A percentile compares a stretch with the other conserved stretches of the same genome.
phyloP scores from a whole-genome alignment of 2,888 invertebrate species.

The Zygogramma bicolorata region DNA sequence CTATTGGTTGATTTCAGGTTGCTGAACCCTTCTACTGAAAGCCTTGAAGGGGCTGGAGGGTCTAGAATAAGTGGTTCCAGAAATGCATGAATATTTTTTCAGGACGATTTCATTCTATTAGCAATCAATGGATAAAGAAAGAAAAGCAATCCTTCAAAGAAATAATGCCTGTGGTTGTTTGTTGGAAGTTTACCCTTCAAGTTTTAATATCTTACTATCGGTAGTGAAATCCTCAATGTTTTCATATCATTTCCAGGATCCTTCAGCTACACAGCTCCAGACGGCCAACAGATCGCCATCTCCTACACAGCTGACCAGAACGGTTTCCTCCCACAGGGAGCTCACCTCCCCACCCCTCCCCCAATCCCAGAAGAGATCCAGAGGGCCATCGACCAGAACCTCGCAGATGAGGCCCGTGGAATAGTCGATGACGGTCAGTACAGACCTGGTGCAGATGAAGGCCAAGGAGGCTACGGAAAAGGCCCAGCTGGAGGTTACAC shows the following conservation, averaged over 20 bases:
- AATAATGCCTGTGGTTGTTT: no score
- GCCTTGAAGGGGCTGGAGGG: no score
- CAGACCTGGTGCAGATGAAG: conserved; percentile 49
- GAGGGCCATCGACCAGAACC: conserved; percentile 58
- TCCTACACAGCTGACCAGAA: conserved; percentile 72
- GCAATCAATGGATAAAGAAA: no score
- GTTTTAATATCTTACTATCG: no score
- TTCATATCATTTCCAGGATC: conserved; percentile 46
- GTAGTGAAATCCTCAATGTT: background rate
- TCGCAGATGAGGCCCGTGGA: conserved; percentile 56
- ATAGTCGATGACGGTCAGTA: conserved; percentile 56
- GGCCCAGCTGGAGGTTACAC: conserved; percentile 34
- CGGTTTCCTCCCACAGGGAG: conserved; percentile 70
- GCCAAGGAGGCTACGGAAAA: conserved; percentile 22
- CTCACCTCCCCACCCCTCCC: conserved; percentile 72
- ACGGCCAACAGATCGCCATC: conserved; percentile 62
- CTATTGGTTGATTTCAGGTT: no score
- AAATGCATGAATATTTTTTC: no score
- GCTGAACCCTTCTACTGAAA: no score
- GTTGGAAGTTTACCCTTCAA: no score
- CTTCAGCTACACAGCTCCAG: conserved; percentile 59
- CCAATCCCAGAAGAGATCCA: conserved; percentile 73
- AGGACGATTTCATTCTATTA: no score
- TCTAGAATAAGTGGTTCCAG: no score
- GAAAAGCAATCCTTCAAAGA: no score